phyloP scores from a whole-genome alignment of 2,888 invertebrate species.

The Drosophila recens region DNA sequence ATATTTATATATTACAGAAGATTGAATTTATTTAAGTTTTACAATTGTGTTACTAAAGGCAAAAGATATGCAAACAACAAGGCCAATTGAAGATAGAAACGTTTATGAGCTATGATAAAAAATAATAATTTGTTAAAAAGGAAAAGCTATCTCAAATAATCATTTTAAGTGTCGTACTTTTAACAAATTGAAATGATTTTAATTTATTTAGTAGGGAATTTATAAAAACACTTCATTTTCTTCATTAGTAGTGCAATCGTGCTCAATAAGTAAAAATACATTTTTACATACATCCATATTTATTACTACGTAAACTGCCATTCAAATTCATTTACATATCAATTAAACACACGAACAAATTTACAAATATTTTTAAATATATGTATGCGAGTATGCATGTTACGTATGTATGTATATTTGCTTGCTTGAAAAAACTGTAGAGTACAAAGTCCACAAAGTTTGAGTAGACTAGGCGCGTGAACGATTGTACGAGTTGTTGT shows the following conservation, averaged over 20 bases:
- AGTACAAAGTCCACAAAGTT: slow-evolving; percentile 54
- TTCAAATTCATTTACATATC: background rate
- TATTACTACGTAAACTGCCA: slow-evolving; percentile 19
- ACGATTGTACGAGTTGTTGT: slow-evolving; percentile 17
- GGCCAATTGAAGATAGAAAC: background rate
- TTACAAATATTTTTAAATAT: background rate
- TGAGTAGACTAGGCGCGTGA: slow-evolving; percentile 13
- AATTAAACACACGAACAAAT: background rate
- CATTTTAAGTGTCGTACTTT: background rate
- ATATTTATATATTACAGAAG: background rate
- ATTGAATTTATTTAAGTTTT: background rate
- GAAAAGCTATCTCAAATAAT: background rate
- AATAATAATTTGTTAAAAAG: background rate
- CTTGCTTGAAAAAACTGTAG: slow-evolving; percentile 20
- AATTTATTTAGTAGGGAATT: background rate
- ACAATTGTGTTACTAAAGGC: background rate
- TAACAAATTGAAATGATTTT: background rate
- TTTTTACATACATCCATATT: background rate
- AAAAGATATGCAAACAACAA: background rate
- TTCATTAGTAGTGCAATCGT: background rate
- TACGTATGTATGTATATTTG: slow-evolving; percentile 8
- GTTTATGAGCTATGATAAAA: background rate
- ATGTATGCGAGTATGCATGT: background rate
- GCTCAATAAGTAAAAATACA: background rate
- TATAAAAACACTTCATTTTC: background rate